Evolutionary conservation across 2,888 invertebrate genomes (phyloP), one percentile per base, ranked within the genome.

Genomic region (Mantis religiosa): DNA sequence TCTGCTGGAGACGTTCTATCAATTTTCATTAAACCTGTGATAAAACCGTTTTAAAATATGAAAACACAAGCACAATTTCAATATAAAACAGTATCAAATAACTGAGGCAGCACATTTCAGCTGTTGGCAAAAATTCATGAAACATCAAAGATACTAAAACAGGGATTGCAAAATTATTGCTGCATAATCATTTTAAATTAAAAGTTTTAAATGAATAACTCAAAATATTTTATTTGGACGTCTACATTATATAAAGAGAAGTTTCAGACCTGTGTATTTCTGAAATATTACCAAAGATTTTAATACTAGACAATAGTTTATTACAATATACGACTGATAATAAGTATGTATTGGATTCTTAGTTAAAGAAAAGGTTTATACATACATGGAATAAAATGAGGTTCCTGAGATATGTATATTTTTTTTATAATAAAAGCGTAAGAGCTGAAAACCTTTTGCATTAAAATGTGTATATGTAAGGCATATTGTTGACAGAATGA

Each of bases 21-120:
- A 27, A n/a, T 82, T 87, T 87, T 71, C 87, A 87, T 87, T 86
- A 87, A 87, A 87, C 87, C 87, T 87, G 87, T 87, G 87, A 87
- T 87, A 87, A 87, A 34, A 71, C 54, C 3, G 6, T 25, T 20
- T 25, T 71, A 71, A 20, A 71, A 71, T 20, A 71, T 71, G 25
- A 71, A 71, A 71, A 71, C 20, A 9, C 6, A 71, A 71, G 25
- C 20, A 71, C 20, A 15, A 20, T 71, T 71, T 20, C 54, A 54
- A 7, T 34, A 34, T 34, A 8, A 34, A 34, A 54, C 54, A 54
- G 15, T 20, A 14, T 15, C 20, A 71, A 71, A 71, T 3, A 15
- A 14, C 34, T 54, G 54, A 54, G 54, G 4, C 20, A 71, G 25
- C 20, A 71, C 6, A 71, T 3, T 20, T 71, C 54, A 71, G 12